Base-by-base conservation (phyloP, 2,113 vertebrate species). In the Zosterops japonicus region DNA sequence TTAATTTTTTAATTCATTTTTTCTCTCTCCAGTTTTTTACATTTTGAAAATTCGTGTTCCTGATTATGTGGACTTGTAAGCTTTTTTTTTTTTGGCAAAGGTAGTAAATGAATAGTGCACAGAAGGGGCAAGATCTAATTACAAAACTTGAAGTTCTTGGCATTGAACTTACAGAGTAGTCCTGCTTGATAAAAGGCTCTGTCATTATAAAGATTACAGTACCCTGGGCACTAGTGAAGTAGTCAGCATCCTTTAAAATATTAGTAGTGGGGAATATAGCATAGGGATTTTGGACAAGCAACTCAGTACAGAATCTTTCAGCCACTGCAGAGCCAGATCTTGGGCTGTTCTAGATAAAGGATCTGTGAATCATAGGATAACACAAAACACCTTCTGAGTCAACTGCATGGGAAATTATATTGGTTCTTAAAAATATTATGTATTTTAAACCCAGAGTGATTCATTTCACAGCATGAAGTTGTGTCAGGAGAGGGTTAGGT, bases 11-110 rank as follows among this genome's bases (percentile, higher is more conserved):
- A 17, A 14, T 64, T 68, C 0, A 35, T 35, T 42, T 60, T 56
- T 49, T 5, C 0, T 4, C 4, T 12, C 9, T 71, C 23, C 4
- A 5, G 0, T 63, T 75, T 87, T 75, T 28, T 70, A 8, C 8
- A 46, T 0, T 55, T 82, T 84, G 61, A 56, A 63, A 72, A 42
- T 41, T 84, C 9, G 0, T 87, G 42, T 65, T 93, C 18, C 39
- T 57, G 24, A 36, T 80, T 55, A 39, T 59, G 64, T 70, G 39
- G 23, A 67, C 83, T 89, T 83, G 10, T 79, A 57, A 76, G 31
- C 19, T 12, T 70, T 67, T 76, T 76, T 50, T 50, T 39, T 17
- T n/a, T 39, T 39, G 36, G 47, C 39, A 67, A 65, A 75, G 9
- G 5, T 35, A 14, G 50, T 71, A 71, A 85, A 78, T 50, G 23